Conservation (phyloP, 2,797 vertebrate species). For the Holocentrus rufus region DNA sequence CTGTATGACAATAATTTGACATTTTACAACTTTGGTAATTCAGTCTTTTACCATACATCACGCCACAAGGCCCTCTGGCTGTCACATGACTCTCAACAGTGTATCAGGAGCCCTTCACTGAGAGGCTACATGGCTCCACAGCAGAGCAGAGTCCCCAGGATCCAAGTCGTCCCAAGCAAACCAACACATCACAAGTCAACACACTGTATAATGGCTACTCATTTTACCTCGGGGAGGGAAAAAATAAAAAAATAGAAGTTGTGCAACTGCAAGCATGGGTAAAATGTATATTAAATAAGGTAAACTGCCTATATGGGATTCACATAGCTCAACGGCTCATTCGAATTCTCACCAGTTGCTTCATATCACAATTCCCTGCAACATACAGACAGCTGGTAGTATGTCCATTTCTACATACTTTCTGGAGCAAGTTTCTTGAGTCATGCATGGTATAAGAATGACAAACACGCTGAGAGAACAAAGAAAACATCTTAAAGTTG, state of each 20-base stretch:
- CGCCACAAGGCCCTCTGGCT: constrained; percentile 16
- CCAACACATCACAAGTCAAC: not conserved
- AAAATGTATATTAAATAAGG: constrained; percentile 46
- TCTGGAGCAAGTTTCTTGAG: not conserved
- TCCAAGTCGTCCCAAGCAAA: not conserved
- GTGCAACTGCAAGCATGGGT: constrained; percentile 39
- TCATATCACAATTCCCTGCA: constrained; percentile 13
- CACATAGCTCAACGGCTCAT: constrained; percentile 28
- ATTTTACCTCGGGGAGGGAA: not conserved
- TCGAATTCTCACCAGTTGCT: constrained; percentile 31
- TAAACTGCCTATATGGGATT: constrained; percentile 46
- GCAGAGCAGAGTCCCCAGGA: not conserved
- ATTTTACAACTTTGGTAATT: constrained; percentile 29
- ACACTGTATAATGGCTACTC: constrained; percentile 2
- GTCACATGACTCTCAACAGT: constrained; percentile 14
- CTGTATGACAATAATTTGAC: not conserved
- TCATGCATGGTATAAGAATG: constrained; percentile 28
- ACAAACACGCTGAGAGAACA: constrained; percentile 17
- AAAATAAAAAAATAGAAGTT: constrained; percentile 5
- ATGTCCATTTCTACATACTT: constrained; percentile 1
- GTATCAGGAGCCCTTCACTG: constrained; percentile 3
- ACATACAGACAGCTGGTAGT: constrained; percentile 8
- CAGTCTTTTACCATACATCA: not conserved
- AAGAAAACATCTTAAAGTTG: constrained; percentile 14
- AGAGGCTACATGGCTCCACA: not conserved